phyloP scores from a whole-genome alignment of 2,888 invertebrate genomes.

The Drosophila planitibia region DNA sequence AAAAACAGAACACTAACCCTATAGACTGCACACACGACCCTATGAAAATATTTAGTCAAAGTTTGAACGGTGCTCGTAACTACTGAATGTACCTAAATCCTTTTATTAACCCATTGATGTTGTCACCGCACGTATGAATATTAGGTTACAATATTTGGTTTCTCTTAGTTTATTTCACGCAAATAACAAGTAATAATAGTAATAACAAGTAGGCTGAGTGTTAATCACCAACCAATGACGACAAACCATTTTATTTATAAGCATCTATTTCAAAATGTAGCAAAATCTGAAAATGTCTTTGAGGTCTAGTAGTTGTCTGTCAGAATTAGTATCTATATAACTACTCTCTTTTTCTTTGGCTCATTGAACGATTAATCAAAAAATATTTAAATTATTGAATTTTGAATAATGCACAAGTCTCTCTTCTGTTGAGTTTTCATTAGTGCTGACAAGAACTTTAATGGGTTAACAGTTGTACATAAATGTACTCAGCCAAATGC shows the following conservation, averaged over 20 bases:
- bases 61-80: not conserved
- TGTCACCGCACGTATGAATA: not conserved
- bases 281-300: not conserved
- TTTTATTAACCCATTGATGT: slow-evolving; percentile 27
- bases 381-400: slow-evolving; percentile 1
- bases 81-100: slow-evolving; percentile 2
- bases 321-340: not conserved
- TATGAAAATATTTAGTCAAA: not conserved
- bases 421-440: slow-evolving; percentile 13
- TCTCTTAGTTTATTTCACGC: not conserved
- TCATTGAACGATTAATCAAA: slow-evolving; percentile 15
- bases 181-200: not conserved
- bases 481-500: slow-evolving; percentile 27
- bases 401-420: slow-evolving; percentile 3
- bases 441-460: slow-evolving; percentile 39
- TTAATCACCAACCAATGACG: not conserved
- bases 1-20: slow-evolving; percentile 3
- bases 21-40: not conserved
- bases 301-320: not conserved
- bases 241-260: not conserved
- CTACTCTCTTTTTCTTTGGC: not conserved
- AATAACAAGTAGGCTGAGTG: not conserved
- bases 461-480: slow-evolving; percentile 46
- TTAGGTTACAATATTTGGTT: not conserved
- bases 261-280: not conserved